Evolutionary conservation across 1,140 invertebrate genomes (phyloP), one percentile per base, ranked within the genome.

Genomic region (Apocrypta bakeri): DNA sequence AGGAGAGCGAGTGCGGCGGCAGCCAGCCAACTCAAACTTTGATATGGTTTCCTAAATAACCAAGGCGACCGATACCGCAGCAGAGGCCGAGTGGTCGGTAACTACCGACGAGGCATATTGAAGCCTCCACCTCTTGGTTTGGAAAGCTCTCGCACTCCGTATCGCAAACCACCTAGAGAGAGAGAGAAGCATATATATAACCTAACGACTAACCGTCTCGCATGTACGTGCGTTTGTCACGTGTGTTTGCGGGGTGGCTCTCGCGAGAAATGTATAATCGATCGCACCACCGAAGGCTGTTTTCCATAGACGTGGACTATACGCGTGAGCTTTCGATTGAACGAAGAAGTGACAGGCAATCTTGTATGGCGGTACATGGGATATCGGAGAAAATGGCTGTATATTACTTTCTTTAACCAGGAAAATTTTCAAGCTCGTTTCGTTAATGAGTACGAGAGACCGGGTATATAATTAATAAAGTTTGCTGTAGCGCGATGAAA

Each of bases 41-140:
- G 89, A 90, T 90, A 90, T 90, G 89, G 90, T 90, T 90, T 91
- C 88, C 89, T 89, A 90, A 90, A 91, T 91, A 91, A 90, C 90
- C 90, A 89, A 90, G 89, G 89, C 88, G 87, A 89, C 88, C 89
- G 87, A 90, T 89, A 89, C 87, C 88, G 72, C 86, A 87, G 86
- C 84, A 86, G 29, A 21, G 29, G 25, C n/a, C 86, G 87, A 90
- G 87, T 88, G 87, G 89, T 90, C 87, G 86, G 88, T 90, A 90
- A 90, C 90, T 90, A 90, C 88, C 87, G 87, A 84, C 86, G 84
- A 90, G 88, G 89, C 89, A 90, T 91, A 90, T 91, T 90, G 89
- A 90, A 90, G 88, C 87, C 86, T 87, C 85, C 83, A 82, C 37
- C 56, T 71, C 48, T 21, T 56, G 48, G 48, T 56, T 56, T 56